Percentiles rank a stretch among this genome's conserved stretches.
phyloP scores from a whole-genome alignment of 2,113 vertebrate species.

The Hiodon tergisus region DNA sequence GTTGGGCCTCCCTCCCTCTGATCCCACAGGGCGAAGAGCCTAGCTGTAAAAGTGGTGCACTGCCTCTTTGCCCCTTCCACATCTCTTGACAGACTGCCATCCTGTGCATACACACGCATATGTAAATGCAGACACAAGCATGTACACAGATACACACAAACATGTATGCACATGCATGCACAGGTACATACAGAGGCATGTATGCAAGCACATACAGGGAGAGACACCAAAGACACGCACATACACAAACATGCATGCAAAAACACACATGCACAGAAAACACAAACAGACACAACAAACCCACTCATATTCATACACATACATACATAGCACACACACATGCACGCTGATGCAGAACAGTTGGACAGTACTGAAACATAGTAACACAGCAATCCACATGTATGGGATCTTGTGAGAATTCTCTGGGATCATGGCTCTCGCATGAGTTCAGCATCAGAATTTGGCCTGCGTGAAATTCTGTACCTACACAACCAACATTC shows the following conservation, averaged over 20 bases:
- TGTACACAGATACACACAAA: background rate
- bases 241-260: background rate
- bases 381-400: background rate
- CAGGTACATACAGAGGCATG: background rate
- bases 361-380: background rate
- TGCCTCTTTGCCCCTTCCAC: background rate
- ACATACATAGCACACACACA: background rate
- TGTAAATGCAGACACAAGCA: too few relatives aligned
- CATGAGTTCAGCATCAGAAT: background rate
- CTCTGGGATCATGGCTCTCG: background rate
- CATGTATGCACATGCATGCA: background rate
- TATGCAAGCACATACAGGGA: background rate
- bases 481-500: too few relatives aligned
- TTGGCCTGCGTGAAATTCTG: background rate
- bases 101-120: background rate
- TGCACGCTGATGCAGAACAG: background rate
- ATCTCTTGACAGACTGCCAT: background rate
- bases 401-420: background rate
- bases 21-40: conserved; percentile 7
- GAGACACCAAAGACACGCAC: background rate
- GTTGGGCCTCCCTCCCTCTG: background rate
- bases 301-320: background rate
- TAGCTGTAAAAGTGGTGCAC: conserved; percentile 16
- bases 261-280: too few relatives aligned
- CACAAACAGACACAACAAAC: too few relatives aligned